phyloP scores from a whole-genome alignment of 2,113 vertebrate species.

The Lathamus discolor region DNA sequence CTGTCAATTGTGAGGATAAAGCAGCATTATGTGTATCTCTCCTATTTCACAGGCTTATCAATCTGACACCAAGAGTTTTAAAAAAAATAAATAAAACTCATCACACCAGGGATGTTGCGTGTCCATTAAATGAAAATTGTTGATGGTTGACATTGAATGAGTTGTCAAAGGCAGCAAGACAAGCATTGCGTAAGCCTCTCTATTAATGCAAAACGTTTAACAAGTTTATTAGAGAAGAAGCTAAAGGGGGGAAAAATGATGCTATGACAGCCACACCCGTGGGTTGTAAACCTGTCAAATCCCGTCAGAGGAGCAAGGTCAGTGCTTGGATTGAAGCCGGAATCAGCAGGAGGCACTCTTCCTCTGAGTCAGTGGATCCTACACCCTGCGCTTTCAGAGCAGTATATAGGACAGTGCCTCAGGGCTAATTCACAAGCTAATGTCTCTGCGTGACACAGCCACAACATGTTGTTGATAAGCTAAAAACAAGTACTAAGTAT shows the following conservation, averaged over 20 bases:
- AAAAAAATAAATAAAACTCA: constrained; percentile 14
- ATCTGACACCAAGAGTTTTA: constrained; percentile 65
- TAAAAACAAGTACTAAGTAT: constrained; percentile 54
- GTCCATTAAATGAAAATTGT: constrained; percentile 60
- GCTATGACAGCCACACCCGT: constrained; percentile 63
- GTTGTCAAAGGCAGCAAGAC: constrained; percentile 48
- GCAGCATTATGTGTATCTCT: constrained; percentile 65
- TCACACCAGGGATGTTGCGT: constrained; percentile 35
- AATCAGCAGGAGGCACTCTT: constrained; percentile 67
- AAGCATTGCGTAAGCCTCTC: constrained; percentile 28
- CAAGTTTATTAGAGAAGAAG: constrained; percentile 61
- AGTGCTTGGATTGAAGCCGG: constrained; percentile 28
- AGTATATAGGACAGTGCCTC: constrained; percentile 53
- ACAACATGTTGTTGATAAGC: constrained; percentile 64
- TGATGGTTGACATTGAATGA: constrained; percentile 55
- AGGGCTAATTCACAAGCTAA: constrained; percentile 62
- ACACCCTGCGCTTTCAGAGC: constrained; percentile 3
- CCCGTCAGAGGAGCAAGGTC: constrained; percentile 27
- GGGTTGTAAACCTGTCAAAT: constrained; percentile 60
- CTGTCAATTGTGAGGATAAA: constrained; percentile 60
- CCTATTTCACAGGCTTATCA: constrained; percentile 65
- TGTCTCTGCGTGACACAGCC: constrained; percentile 44
- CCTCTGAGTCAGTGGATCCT: constrained; percentile 61
- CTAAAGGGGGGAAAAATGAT: constrained; percentile 33
- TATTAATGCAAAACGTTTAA: constrained; percentile 54